A percentile compares a stretch with the other conserved stretches of the same genome.
These are phyloP conservation scores for Hirtodrosophila alboralis DNA, from an alignment of 2,888 invertebrate species.

Conservation along the genomic window DNA sequence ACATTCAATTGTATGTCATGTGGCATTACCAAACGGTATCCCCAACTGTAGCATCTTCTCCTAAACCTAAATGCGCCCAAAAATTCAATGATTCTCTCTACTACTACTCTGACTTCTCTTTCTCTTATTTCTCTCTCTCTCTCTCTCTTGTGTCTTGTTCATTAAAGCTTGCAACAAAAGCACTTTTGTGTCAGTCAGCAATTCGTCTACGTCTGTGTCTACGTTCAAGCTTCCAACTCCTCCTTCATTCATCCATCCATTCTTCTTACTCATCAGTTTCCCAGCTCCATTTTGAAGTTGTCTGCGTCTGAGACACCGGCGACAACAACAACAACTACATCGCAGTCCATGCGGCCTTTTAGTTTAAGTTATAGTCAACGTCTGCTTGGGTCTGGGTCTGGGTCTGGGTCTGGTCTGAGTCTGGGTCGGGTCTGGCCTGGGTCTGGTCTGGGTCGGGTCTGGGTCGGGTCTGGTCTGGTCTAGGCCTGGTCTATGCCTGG, in stretches of 20 bases:
- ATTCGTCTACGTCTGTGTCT: conserved; percentile 57
- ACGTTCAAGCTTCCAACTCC: no score
- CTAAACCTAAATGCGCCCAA: conserved; percentile 7
- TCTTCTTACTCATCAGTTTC: background rate
- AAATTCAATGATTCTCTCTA: conserved; percentile 23
- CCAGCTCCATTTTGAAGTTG: conserved; percentile 75
- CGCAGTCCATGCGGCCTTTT: conserved; percentile 70
- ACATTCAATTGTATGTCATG: no score
- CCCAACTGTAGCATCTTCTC: no score
- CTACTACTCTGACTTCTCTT: background rate
- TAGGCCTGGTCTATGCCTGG: conserved; percentile 3
- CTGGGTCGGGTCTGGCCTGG: conserved; percentile 30
- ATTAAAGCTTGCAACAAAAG: conserved; percentile 77
- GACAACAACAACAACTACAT: conserved; percentile 54
- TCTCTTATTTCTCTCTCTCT: background rate
- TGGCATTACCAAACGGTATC: no score
- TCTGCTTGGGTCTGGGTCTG: conserved; percentile 37
- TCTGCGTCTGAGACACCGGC: conserved; percentile 76
- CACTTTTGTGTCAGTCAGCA: conserved; percentile 79
- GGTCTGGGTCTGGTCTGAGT: conserved; percentile 6
- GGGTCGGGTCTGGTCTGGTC: conserved; percentile 40
- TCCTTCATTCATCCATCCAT: background rate
- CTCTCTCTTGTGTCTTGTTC: conserved; percentile 36
- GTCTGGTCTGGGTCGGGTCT: conserved; percentile 18
- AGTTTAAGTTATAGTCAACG: conserved; percentile 73